Conservation (phyloP, 2,797 vertebrate species). For the Mionectes olivaceus region DNA sequence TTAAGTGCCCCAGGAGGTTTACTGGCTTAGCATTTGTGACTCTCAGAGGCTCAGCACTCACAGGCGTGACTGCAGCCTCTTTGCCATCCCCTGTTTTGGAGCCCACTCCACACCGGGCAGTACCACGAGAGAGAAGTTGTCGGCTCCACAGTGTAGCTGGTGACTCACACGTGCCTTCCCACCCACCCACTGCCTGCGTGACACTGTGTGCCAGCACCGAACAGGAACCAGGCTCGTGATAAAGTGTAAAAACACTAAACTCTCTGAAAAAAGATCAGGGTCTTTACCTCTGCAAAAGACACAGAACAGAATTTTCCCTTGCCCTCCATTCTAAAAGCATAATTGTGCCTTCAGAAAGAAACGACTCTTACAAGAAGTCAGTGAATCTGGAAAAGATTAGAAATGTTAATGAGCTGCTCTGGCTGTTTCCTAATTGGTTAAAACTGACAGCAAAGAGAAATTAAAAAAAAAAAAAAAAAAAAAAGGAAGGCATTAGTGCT, state of each 20-base stretch:
- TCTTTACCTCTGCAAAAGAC: background rate
- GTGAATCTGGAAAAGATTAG: conserved; percentile 23
- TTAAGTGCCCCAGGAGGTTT: background rate
- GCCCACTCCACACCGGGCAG: background rate
- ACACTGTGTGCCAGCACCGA: background rate
- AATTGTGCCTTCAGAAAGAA: conserved; percentile 1
- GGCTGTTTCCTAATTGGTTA: conserved; percentile 32
- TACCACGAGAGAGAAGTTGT: background rate
- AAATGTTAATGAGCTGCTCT: conserved; percentile 7
- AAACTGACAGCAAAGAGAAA: conserved; percentile 3
- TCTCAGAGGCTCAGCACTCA: background rate
- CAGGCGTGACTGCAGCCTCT: background rate
- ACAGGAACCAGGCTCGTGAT: background rate
- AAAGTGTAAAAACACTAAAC: background rate
- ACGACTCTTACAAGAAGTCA: background rate
- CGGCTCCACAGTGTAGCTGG: background rate
- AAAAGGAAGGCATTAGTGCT: background rate
- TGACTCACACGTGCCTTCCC: background rate
- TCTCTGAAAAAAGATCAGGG: background rate
- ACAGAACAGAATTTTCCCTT: background rate
- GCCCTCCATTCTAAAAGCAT: background rate
- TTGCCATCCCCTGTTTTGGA: background rate
- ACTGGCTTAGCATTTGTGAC: background rate
- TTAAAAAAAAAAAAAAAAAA: background rate
- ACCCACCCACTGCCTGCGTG: background rate